A percentile compares a stretch with the other conserved stretches of the same genome.
phyloP scores from a whole-genome alignment of 2,888 invertebrate species.

The Baccha elongata region DNA sequence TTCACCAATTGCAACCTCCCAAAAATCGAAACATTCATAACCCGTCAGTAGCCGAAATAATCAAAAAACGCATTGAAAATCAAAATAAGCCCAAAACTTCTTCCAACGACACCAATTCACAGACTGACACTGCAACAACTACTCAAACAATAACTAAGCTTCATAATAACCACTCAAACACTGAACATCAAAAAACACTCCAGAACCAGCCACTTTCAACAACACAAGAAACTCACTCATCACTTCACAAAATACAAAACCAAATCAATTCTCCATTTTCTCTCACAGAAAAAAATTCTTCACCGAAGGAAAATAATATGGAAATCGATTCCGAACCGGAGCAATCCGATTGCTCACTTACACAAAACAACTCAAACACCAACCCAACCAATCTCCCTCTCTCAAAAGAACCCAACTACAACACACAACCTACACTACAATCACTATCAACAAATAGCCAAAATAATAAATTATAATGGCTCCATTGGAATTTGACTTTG shows the following conservation, averaged over 20 bases:
- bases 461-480: no score
- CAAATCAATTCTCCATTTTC: not conserved
- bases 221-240: no score
- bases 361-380: not conserved
- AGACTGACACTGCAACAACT: not conserved
- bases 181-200: not conserved
- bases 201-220: not conserved
- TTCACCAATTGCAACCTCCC: no score
- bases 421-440: not conserved
- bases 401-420: not conserved
- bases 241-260: no score
- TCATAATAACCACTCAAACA: no score
- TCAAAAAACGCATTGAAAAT: constrained; percentile 2
- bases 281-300: not conserved
- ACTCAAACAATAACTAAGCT: not conserved
- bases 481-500: no score
- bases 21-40: not conserved
- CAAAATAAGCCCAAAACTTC: no score
- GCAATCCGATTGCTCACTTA: not conserved
- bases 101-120: no score
- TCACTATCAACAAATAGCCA: not conserved
- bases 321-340: not conserved
- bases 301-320: not conserved
- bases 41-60: constrained; percentile 1
- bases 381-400: not conserved